phyloP scores from a whole-genome alignment of 2,113 vertebrate genomes.

The Micronycteris hirsuta region DNA sequence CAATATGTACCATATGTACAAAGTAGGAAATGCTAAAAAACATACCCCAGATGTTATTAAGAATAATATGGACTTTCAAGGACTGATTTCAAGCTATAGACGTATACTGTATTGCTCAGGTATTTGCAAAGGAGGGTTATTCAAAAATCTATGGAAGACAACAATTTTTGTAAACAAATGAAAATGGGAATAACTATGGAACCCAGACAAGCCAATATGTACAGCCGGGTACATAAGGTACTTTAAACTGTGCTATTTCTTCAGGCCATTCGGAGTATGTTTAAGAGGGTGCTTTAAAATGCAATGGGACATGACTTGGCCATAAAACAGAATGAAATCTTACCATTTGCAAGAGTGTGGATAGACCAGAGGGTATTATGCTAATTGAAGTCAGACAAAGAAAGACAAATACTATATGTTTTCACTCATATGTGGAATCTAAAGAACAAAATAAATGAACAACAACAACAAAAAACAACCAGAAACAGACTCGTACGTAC shows the following conservation, averaged over 20 bases:
- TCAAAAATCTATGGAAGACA: not conserved
- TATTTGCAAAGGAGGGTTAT: not conserved
- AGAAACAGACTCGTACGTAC: too few species aligned
- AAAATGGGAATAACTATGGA: not conserved
- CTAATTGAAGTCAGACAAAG: too few species aligned
- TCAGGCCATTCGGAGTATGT: not conserved
- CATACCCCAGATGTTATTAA: not conserved
- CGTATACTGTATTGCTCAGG: not conserved
- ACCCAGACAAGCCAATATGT: not conserved
- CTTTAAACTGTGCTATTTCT: not conserved
- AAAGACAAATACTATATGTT: too few species aligned
- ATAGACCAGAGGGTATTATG: too few species aligned
- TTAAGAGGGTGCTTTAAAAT: not conserved
- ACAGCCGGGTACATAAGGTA: not conserved
- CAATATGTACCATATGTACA: accelerated
- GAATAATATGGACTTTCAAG: not conserved
- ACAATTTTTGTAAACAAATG: not conserved
- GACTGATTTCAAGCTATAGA: not conserved
- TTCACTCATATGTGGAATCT: too few species aligned
- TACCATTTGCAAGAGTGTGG: not conserved
- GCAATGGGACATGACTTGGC: not conserved
- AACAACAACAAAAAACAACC: too few species aligned
- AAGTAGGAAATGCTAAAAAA: not conserved
- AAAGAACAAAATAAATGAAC: too few species aligned
- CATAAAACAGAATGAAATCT: not conserved